A percentile compares a stretch with the other conserved stretches of the same genome.
Conservation (phyloP, 2,888 invertebrate species). For the Rhorus exstirpatorius region DNA sequence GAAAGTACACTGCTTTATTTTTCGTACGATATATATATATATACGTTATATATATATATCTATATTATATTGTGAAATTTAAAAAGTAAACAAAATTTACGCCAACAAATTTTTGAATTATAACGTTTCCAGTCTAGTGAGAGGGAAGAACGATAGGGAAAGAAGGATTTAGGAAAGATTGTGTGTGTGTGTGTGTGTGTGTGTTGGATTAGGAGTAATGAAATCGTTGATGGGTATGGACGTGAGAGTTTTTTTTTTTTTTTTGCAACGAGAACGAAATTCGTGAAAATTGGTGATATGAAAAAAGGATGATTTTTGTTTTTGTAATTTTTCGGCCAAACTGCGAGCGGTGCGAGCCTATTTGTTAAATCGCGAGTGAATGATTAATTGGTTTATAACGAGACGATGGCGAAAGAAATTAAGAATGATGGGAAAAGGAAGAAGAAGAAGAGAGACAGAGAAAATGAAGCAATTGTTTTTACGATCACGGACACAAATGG, state of each 20-base stretch:
- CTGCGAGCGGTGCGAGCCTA: slow-evolving; percentile 71
- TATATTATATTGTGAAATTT: slow-evolving; percentile 72
- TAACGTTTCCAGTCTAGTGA: slow-evolving; percentile 75
- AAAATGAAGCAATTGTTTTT: slow-evolving; percentile 46
- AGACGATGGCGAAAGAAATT: slow-evolving; percentile 54
- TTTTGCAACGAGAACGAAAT: neutral
- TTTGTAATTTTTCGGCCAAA: slow-evolving; percentile 72
- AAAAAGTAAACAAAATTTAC: slow-evolving; percentile 25
- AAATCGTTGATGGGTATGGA: slow-evolving; percentile 50
- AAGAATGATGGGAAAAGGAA: slow-evolving; percentile 23
- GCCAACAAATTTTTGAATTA: slow-evolving; percentile 73
- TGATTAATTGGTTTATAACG: slow-evolving; percentile 64
- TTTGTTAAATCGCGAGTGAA: slow-evolving; percentile 68
- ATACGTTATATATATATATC: slow-evolving; percentile 71
- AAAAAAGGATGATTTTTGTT: slow-evolving; percentile 58
- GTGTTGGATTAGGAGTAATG: no score
- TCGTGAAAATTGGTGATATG: slow-evolving; percentile 5
- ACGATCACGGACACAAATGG: slow-evolving; percentile 58
- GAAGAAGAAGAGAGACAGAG: slow-evolving; percentile 10
- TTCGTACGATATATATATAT: slow-evolving; percentile 79
- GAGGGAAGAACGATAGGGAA: slow-evolving; percentile 63
- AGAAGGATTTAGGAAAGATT: no score
- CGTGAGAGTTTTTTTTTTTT: slow-evolving; percentile 45
- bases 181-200: no score
- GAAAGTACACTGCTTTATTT: slow-evolving; percentile 83